Evolutionary conservation across 2,797 vertebrate species (phyloP).

Genomic region (Enteromius anoplus): DNA sequence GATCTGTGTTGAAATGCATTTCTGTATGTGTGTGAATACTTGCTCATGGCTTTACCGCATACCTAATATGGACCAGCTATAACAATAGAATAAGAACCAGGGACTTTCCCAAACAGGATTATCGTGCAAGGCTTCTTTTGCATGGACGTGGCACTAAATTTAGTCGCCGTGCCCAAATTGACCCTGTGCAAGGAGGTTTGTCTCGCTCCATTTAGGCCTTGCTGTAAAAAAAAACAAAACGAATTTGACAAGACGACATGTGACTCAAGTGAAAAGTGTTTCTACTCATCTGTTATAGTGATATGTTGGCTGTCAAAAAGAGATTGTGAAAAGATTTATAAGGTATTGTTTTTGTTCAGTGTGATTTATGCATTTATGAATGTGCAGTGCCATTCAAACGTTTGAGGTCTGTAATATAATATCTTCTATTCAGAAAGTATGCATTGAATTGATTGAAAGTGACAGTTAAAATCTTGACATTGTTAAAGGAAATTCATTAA

Average conservation of each 20-base stretch:
- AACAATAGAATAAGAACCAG: constrained; percentile 37
- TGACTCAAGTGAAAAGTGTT: not conserved
- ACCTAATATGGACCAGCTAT: not conserved
- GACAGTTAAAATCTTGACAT: not conserved
- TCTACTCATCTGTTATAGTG: not conserved
- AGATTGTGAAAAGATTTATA: too few relatives aligned
- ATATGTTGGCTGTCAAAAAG: not conserved
- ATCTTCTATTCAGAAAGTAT: not conserved
- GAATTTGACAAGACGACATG: not conserved
- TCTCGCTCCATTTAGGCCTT: not conserved
- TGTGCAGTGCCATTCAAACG: not conserved
- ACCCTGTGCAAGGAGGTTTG: not conserved
- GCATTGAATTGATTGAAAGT: not conserved
- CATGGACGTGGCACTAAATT: not conserved
- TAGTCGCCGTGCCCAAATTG: not conserved
- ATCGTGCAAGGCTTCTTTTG: constrained; percentile 27
- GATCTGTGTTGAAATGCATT: not conserved
- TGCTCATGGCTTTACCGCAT: constrained; percentile 14
- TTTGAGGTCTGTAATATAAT: not conserved
- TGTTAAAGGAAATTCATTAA: not conserved
- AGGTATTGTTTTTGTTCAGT: not conserved
- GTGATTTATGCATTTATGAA: not conserved
- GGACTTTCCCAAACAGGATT: constrained; percentile 32
- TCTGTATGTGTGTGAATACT: constrained; percentile 3
- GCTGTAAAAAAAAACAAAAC: not conserved